Evolutionary conservation across 2,888 invertebrate genomes (phyloP).

Genomic region (Strigamia transsilvanica): DNA sequence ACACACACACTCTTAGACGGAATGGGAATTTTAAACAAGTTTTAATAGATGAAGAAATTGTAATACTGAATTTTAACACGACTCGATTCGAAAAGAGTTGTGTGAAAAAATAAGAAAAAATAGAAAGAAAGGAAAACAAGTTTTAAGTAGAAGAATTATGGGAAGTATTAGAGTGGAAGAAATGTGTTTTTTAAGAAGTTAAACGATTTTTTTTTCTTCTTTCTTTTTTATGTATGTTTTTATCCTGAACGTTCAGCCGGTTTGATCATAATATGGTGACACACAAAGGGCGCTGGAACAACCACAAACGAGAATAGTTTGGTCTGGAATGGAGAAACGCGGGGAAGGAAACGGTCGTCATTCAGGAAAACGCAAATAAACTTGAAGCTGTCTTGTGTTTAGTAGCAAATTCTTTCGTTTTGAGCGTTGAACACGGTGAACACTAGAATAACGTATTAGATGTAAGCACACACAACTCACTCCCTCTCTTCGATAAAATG

Average conservation of each 20-base stretch:
- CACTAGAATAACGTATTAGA: not conserved
- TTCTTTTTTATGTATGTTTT: constrained; percentile 35
- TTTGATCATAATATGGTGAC: constrained; percentile 40
- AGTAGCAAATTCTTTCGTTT: constrained; percentile 4
- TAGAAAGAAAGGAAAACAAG: constrained; percentile 1
- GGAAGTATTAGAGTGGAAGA: constrained; percentile 41
- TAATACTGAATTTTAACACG: constrained; percentile 21
- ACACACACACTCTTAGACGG: constrained; percentile 12
- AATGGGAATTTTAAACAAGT: constrained; percentile 20
- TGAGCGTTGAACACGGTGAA: constrained; percentile 28
- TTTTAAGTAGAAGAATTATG: constrained; percentile 34
- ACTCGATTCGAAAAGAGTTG: constrained; percentile 11
- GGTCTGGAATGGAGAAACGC: constrained; percentile 40
- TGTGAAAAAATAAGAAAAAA: not conserved
- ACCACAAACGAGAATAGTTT: constrained; percentile 49
- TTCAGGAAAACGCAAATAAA: constrained; percentile 47
- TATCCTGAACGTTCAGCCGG: constrained; percentile 19
- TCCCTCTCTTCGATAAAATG: not conserved
- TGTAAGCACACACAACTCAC: constrained; percentile 15
- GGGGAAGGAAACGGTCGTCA: constrained; percentile 48
- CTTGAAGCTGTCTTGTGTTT: constrained; percentile 29
- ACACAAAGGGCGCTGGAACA: constrained; percentile 45
- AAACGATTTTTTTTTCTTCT: constrained; percentile 27
- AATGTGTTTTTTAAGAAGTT: constrained; percentile 46
- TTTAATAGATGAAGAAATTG: constrained; percentile 21